Conservation (phyloP, 2,113 vertebrate genomes). For the Pedetes capensis region DNA sequence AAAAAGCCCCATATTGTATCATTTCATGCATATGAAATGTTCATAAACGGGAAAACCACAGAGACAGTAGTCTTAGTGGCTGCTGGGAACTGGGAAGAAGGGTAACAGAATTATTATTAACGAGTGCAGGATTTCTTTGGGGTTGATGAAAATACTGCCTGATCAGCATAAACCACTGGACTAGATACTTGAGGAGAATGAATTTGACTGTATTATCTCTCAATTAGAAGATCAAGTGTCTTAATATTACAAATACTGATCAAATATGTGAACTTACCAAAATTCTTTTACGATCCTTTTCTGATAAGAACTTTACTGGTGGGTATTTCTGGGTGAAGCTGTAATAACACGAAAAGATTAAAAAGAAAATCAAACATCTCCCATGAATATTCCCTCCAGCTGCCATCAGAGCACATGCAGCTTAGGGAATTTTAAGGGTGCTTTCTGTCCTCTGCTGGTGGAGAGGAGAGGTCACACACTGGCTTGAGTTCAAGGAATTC, state of each 20-base stretch:
- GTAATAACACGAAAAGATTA: conserved; percentile 66
- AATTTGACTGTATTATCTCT: background rate
- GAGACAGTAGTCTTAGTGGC: background rate
- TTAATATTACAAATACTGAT: background rate
- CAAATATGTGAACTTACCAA: conserved; percentile 87
- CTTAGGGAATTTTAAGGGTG: background rate
- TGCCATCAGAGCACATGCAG: background rate
- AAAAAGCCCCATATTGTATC: background rate
- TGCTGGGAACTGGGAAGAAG: background rate
- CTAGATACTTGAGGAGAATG: background rate
- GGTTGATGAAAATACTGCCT: background rate
- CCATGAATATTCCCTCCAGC: background rate
- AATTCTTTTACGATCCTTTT: conserved; percentile 98
- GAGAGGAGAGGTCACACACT: background rate
- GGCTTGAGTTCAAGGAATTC: background rate
- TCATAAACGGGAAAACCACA: background rate
- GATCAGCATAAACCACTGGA: background rate
- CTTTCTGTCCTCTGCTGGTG: background rate
- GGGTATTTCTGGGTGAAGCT: conserved; percentile 98
- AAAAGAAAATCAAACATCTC: conserved; percentile 63
- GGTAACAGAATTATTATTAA: background rate
- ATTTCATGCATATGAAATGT: background rate
- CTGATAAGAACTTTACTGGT: conserved; percentile 97
- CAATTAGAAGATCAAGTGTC: background rate
- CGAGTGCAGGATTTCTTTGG: background rate